These are phyloP conservation scores for Scolanthus callimorphus DNA, from an alignment of 92 coral and sea anemone species.

Conservation along the genomic window DNA sequence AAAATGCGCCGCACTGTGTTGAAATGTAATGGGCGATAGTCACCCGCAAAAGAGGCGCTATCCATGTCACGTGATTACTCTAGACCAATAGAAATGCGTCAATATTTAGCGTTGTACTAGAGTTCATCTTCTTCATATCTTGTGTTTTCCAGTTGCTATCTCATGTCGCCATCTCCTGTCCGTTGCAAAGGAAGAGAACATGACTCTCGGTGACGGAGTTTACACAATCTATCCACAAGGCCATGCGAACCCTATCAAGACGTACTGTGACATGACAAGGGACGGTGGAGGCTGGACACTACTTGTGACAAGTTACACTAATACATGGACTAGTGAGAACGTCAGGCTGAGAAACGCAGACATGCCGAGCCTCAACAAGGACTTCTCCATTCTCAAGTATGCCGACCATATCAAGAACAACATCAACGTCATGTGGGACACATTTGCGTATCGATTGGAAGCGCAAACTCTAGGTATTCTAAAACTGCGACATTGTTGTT, in stretches of 20 bases:
- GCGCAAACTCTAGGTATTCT: slow-evolving; percentile 59
- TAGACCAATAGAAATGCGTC: background rate
- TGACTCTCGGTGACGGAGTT: slow-evolving; percentile 54
- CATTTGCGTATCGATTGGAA: slow-evolving; percentile 67
- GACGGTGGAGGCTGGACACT: slow-evolving; percentile 88
- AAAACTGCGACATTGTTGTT: too few species aligned
- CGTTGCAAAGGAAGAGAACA: slow-evolving; percentile 32
- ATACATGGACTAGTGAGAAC: slow-evolving; percentile 46
- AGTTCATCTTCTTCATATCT: background rate
- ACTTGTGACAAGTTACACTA: slow-evolving; percentile 68
- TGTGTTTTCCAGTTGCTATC: slow-evolving; percentile 29
- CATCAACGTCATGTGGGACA: slow-evolving; percentile 25
- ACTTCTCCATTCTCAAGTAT: slow-evolving; percentile 54
- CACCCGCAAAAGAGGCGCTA: too few species aligned
- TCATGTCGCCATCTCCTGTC: slow-evolving; percentile 60
- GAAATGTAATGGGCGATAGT: too few species aligned
- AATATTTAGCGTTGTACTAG: background rate
- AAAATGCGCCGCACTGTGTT: too few species aligned
- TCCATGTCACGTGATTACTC: too few species aligned
- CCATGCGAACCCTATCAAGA: slow-evolving; percentile 19
- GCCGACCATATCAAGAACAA: slow-evolving; percentile 53
- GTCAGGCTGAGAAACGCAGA: slow-evolving; percentile 25
- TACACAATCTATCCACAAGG: slow-evolving; percentile 71
- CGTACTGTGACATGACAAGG: slow-evolving; percentile 75
- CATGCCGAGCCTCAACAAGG: slow-evolving; percentile 39